phyloP scores from a whole-genome alignment of 2,797 vertebrate species.

The Trachurus trachurus region DNA sequence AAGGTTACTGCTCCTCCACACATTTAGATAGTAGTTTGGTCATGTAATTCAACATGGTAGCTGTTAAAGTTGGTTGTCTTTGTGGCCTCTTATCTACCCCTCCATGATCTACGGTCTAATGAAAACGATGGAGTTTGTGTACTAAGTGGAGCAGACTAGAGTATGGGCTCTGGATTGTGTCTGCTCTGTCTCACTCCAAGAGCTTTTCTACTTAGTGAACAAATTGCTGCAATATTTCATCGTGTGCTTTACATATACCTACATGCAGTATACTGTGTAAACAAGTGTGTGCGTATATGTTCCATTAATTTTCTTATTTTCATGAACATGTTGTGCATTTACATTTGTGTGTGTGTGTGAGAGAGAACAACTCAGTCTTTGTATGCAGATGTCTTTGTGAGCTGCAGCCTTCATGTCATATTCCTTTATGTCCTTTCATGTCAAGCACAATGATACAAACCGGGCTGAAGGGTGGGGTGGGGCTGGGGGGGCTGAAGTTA shows the following conservation, averaged over 20 bases:
- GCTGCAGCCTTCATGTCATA: slow-evolving; percentile 29
- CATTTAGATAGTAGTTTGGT: background rate
- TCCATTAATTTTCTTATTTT: background rate
- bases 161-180: background rate
- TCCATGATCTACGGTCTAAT: background rate
- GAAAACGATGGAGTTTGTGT: slow-evolving; percentile 1
- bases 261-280: background rate
- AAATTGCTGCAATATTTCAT: slow-evolving; percentile 5
- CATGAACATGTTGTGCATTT: background rate
- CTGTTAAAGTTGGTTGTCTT: background rate
- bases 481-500: slow-evolving; percentile 21
- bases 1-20: background rate
- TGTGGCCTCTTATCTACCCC: background rate
- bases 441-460: slow-evolving; percentile 51
- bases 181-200: background rate
- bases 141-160: slow-evolving; percentile 8
- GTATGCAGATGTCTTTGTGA: slow-evolving; percentile 31
- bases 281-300: background rate
- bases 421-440: slow-evolving; percentile 51
- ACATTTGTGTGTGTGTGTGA: background rate
- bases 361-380: background rate
- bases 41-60: too few species aligned
- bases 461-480: slow-evolving; percentile 18
- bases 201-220: slow-evolving; percentile 15
- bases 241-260: background rate